Percentiles rank a stretch among this genome's conserved stretches.
These are phyloP conservation scores for Oxycera nigricornis DNA, from an alignment of 2,888 invertebrate genomes.

Conservation along the genomic window DNA sequence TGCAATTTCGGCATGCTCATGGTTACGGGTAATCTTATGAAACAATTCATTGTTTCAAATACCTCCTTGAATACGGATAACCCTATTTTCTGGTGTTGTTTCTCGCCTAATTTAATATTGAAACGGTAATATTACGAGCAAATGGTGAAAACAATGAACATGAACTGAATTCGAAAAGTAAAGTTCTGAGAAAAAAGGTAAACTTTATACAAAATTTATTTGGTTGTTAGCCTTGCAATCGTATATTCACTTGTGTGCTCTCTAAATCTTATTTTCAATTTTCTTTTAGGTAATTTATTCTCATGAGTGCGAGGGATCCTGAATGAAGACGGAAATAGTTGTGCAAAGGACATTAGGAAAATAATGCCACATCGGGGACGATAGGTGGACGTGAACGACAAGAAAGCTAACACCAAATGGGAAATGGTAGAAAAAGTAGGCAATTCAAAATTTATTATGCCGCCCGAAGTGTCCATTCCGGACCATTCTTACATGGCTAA, in stretches of 20 bases:
- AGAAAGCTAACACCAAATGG: not conserved
- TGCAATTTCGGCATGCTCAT: too few relatives aligned
- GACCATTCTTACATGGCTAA: slow-evolving; percentile 41
- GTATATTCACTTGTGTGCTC: slow-evolving; percentile 44
- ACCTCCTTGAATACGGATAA: too few relatives aligned
- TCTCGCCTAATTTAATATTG: not conserved
- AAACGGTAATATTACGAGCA: not conserved
- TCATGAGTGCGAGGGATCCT: slow-evolving; percentile 41
- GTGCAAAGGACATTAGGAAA: slow-evolving; percentile 40
- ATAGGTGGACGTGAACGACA: not conserved
- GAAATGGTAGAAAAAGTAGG: slow-evolving; percentile 37
- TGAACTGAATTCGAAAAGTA: not conserved
- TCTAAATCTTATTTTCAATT: slow-evolving; percentile 48
- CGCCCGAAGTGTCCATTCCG: slow-evolving; percentile 44
- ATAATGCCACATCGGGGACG: slow-evolving; percentile 44
- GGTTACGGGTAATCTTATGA: too few relatives aligned
- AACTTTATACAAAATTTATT: slow-evolving; percentile 45
- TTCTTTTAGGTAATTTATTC: slow-evolving; percentile 47
- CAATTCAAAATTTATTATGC: slow-evolving; percentile 47
- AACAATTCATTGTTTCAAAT: too few relatives aligned
- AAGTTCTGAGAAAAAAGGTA: not conserved
- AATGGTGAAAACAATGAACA: not conserved
- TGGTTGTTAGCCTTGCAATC: slow-evolving; percentile 37
- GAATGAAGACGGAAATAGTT: slow-evolving; percentile 5
- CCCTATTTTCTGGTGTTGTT: not conserved